Percentiles rank a stretch among this genome's conserved stretches.
Evolutionary conservation across 2,888 invertebrate species (phyloP).

Genomic region (Bursaphelenchus okinawaensis): DNA sequence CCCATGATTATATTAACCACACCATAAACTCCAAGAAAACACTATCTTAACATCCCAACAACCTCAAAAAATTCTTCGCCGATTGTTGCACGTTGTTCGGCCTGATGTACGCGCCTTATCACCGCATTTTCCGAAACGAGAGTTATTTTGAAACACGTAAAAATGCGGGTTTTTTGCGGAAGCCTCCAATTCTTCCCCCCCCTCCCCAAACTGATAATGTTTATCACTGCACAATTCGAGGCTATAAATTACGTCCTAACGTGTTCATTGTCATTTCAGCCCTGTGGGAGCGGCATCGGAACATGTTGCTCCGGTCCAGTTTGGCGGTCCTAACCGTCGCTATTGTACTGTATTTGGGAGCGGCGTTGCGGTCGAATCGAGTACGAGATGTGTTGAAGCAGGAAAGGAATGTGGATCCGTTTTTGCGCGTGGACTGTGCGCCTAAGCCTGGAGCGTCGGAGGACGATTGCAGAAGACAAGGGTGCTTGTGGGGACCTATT

Average conservation of each 20-base stretch:
- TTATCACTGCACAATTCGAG: neutral
- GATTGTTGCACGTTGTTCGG: neutral
- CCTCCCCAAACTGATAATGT: neutral
- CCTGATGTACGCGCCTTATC: neutral
- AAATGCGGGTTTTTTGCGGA: neutral
- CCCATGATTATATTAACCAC: no score
- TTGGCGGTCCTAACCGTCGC: neutral
- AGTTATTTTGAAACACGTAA: neutral
- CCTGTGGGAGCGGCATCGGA: neutral
- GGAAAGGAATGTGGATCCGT: slow-evolving; percentile 13
- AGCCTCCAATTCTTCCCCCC: neutral
- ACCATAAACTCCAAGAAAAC: no score
- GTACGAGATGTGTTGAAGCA: neutral
- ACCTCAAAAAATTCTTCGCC: no score
- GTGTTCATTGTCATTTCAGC: neutral
- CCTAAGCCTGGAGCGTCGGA: slow-evolving; percentile 39
- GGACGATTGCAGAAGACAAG: slow-evolving; percentile 37
- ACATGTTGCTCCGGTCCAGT: neutral
- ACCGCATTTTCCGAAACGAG: no score
- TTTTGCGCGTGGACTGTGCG: slow-evolving; percentile 37
- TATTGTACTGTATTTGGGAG: neutral
- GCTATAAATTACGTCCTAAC: no score
- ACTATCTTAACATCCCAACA: no score
- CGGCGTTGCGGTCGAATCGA: neutral
- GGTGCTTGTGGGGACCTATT: slow-evolving; percentile 36